Evolutionary conservation across 1,140 invertebrate species (phyloP).

Genomic region (Ladona fulva): DNA sequence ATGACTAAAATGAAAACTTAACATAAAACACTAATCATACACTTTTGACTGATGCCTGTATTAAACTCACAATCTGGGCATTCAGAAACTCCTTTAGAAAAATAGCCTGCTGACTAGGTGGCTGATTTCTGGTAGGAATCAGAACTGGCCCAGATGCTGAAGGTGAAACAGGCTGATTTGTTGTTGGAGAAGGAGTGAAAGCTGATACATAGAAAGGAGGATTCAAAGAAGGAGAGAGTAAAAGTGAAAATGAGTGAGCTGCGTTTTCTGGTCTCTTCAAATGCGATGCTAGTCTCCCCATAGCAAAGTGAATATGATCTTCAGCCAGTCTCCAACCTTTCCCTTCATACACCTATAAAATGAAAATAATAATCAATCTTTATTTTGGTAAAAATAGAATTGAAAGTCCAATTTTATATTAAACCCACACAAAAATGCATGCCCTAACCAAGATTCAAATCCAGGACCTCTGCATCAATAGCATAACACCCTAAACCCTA

Average conservation of each 20-base stretch:
- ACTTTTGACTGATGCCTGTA: too few relatives aligned
- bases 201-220: slow-evolving; percentile 92
- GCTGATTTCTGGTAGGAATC: slow-evolving; percentile 62
- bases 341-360: slow-evolving; percentile 68
- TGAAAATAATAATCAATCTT: slow-evolving; percentile 19
- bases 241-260: slow-evolving; percentile 64
- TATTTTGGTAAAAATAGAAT: too few relatives aligned
- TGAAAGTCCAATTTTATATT: too few relatives aligned
- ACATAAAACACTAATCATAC: too few relatives aligned
- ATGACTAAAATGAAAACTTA: too few relatives aligned
- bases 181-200: slow-evolving; percentile 71
- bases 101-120: slow-evolving; percentile 64
- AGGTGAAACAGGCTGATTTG: slow-evolving; percentile 62
- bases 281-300: slow-evolving; percentile 76
- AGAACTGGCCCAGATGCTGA: slow-evolving; percentile 71
- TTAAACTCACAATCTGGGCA: slow-evolving; percentile 60
- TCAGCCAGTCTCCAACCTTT: slow-evolving; percentile 83
- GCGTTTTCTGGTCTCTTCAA: slow-evolving; percentile 67
- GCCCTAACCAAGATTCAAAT: slow-evolving; percentile 13
- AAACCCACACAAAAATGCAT: too few relatives aligned
- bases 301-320: slow-evolving; percentile 91
- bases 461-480: too few relatives aligned
- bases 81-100: slow-evolving; percentile 84
- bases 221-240: slow-evolving; percentile 54
- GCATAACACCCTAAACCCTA: too few relatives aligned